phyloP scores from a whole-genome alignment of 2,888 invertebrate genomes.

The Polietes domitor region DNA sequence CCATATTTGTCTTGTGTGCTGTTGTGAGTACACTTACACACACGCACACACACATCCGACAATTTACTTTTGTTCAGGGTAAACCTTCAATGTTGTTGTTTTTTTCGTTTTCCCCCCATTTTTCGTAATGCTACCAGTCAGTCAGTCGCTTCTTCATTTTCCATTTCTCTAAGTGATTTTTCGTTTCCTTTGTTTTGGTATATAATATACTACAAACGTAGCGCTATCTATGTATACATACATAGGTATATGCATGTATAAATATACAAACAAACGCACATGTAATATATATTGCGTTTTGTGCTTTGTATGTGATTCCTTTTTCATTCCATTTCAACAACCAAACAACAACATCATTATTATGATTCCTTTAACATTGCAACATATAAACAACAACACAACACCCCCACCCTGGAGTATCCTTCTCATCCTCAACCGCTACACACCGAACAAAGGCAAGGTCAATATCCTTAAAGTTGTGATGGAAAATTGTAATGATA shows the following conservation, averaged over 20 bases:
- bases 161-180: conserved; percentile 14
- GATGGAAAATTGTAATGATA: conserved; percentile 5
- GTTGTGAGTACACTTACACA: not conserved
- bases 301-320: not conserved
- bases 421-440: conserved; percentile 7
- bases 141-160: not conserved
- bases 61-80: not conserved
- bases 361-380: conserved; percentile 22
- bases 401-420: not conserved
- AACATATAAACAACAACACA: not conserved
- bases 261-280: conserved; percentile 9
- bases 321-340: not conserved
- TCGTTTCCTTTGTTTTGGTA: conserved; percentile 41
- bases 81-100: conserved; percentile 6
- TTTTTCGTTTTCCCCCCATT: not conserved
- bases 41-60: not conserved
- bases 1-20: not conserved
- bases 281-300: not conserved
- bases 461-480: conserved; percentile 61
- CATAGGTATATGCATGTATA: conserved; percentile 3
- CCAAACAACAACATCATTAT: conserved; percentile 40
- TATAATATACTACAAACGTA: not conserved
- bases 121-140: not conserved
- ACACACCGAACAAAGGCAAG: conserved; percentile 55
- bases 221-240: not conserved